phyloP scores from a whole-genome alignment of 2,797 vertebrate genomes.

The Melanotaenia parkinsoni region DNA sequence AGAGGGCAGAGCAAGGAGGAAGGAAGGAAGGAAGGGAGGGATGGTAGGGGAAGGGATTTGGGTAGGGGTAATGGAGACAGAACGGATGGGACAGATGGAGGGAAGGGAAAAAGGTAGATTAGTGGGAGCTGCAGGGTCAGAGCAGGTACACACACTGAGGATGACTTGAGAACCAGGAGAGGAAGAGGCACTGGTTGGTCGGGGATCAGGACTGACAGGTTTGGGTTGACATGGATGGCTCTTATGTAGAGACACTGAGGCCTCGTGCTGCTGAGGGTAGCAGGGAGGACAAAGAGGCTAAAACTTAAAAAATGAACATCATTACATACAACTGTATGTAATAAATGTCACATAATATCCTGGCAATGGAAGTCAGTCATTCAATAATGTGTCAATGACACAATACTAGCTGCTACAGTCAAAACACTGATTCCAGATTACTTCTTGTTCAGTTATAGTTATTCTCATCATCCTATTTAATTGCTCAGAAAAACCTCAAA shows the following conservation, averaged over 20 bases:
- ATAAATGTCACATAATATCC: slow-evolving; percentile 10
- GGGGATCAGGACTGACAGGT: slow-evolving; percentile 58
- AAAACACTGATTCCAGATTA: too few species aligned
- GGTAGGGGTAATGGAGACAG: neutral
- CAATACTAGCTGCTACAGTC: too few species aligned
- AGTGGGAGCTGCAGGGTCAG: slow-evolving; percentile 79
- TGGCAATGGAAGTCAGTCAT: neutral
- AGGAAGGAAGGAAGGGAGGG: slow-evolving; percentile 17
- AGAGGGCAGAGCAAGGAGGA: slow-evolving; percentile 36
- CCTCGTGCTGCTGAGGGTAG: slow-evolving; percentile 43
- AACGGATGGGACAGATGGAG: slow-evolving; percentile 46
- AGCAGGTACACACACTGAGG: slow-evolving; percentile 80
- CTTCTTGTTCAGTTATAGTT: too few species aligned
- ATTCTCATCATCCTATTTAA: too few species aligned
- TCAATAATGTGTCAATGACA: too few species aligned
- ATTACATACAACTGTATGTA: slow-evolving; percentile 38
- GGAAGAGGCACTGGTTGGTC: slow-evolving; percentile 53
- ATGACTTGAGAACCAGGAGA: slow-evolving; percentile 50
- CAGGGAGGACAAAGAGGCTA: slow-evolving; percentile 46
- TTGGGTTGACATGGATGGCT: slow-evolving; percentile 63
- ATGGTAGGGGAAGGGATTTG: neutral
- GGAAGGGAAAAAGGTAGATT: slow-evolving; percentile 70
- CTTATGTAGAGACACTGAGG: slow-evolving; percentile 59
- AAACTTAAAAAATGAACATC: slow-evolving; percentile 19
- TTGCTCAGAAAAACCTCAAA: too few species aligned